Percentiles rank a stretch among this genome's conserved stretches.
Conservation (phyloP, 1,140 invertebrate genomes). For the Megalonaias nervosa region DNA sequence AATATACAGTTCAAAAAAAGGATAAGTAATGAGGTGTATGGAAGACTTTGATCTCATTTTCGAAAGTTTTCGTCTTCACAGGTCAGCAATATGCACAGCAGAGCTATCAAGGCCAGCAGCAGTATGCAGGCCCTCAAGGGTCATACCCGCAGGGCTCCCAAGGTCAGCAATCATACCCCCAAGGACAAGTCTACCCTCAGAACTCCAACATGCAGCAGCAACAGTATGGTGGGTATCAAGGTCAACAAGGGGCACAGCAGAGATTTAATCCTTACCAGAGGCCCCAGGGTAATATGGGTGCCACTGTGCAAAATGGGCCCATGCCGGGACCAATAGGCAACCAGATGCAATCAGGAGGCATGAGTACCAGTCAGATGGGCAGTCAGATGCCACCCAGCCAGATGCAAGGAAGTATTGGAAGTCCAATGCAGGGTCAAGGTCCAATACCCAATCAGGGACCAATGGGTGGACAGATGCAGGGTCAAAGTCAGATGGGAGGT, state of each 20-base stretch:
- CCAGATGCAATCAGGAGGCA: conserved; percentile 24
- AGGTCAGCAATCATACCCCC: conserved; percentile 46
- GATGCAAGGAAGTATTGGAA: conserved; percentile 12
- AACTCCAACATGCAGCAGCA: conserved; percentile 44
- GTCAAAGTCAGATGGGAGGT: conserved; percentile 39
- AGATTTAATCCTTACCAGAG: conserved; percentile 35
- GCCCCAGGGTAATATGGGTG: conserved; percentile 23
- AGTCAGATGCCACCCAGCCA: conserved; percentile 14
- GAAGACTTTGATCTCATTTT: too few species aligned
- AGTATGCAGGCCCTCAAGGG: conserved; percentile 30
- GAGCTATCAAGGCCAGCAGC: conserved; percentile 36
- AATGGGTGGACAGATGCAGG: conserved; percentile 32
- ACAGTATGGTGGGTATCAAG: conserved; percentile 51
- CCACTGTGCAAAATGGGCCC: neutral
- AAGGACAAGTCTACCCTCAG: conserved; percentile 48
- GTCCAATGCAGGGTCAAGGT: conserved; percentile 22
- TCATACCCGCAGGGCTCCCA: conserved; percentile 40
- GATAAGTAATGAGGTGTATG: too few species aligned
- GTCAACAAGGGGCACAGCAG: conserved; percentile 36
- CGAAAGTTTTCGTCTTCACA: conserved; percentile 8
- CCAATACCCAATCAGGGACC: conserved; percentile 12
- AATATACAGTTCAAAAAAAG: too few species aligned
- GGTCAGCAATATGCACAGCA: conserved; percentile 39
- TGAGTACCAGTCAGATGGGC: conserved; percentile 16
- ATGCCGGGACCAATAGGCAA: conserved; percentile 9